Base-by-base conservation (phyloP, 2,797 vertebrate genomes). In the Amblyraja radiata region DNA sequence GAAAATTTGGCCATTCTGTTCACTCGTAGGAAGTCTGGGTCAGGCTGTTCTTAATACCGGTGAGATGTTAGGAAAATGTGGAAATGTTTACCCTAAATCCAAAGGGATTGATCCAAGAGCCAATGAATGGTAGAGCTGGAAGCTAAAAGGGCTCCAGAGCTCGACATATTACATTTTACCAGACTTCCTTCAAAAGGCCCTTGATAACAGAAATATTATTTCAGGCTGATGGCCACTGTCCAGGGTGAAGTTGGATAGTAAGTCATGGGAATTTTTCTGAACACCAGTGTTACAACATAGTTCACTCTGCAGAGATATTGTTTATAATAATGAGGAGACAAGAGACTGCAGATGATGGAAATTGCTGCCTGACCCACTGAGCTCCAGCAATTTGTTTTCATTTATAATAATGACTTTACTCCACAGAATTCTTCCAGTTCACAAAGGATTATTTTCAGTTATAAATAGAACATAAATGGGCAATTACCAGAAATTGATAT, bases 181-280 rank as follows among this genome's bases (percentile, higher is more conserved):
- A 92, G n/a, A 92, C 13, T 92, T 92, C 76, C 90, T 92, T 92
- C 90, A 92, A 92, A 92, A 71, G 65, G 46, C 10, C 5, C 11
- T 76, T 92, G 71, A 74, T 58, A 92, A 58, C 71, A 92, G 90
- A 76, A 92, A 76, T 92, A 58, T 92, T 92, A 92, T 92, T 73
- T 92, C 73, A 76, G 90, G 90, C 90, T 54, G 36, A 76, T 76
- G 28, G 90, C 71, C 90, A 92, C 14, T 28, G 6, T 76, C 71
- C 90, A 73, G 90, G 39, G 39, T 92, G 36, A 71, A 58, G 71
- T 54, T 74, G 23, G 11, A 92, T 25, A 16, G 23, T 71, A 92
- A 92, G 23, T 54, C 90, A 92, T 92, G 90, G 90, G 90, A 92
- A 92, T 76, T 6, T 92, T 23, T 10, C 76, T 10, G 1, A 76